phyloP scores from a whole-genome alignment of 2,888 invertebrate genomes.

The Sceliomorpha sp. region DNA sequence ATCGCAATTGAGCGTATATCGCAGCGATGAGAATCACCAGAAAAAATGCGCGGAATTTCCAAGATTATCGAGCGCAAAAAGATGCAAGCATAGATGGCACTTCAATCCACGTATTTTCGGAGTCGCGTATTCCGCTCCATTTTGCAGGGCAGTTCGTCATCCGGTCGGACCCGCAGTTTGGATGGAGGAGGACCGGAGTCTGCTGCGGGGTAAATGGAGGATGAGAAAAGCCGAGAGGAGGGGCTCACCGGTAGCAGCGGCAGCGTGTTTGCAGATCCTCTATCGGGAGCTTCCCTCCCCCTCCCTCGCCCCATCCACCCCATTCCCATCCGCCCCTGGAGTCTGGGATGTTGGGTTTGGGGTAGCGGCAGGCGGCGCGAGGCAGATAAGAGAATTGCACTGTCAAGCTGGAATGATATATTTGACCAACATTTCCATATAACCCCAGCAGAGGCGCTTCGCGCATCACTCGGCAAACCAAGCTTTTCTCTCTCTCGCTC shows the following conservation, averaged over 20 bases:
- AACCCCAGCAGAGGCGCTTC: slow-evolving; percentile 65
- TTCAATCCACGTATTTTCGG: slow-evolving; percentile 70
- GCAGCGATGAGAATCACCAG: slow-evolving; percentile 11
- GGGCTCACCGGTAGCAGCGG: slow-evolving; percentile 58
- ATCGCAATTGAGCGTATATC: slow-evolving; percentile 25
- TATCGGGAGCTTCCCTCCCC: slow-evolving; percentile 67
- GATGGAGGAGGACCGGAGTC: slow-evolving; percentile 55
- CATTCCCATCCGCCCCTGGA: slow-evolving; percentile 61
- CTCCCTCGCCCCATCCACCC: slow-evolving; percentile 56
- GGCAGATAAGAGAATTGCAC: slow-evolving; percentile 93
- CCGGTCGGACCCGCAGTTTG: slow-evolving; percentile 66
- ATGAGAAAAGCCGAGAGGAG: slow-evolving; percentile 61
- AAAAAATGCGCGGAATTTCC: slow-evolving; percentile 33
- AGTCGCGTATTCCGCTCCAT: slow-evolving; percentile 72
- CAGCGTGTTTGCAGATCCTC: slow-evolving; percentile 70
- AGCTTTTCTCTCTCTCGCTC: slow-evolving; percentile 65
- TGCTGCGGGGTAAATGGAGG: slow-evolving; percentile 59
- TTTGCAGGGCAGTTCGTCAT: slow-evolving; percentile 76
- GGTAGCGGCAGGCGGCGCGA: slow-evolving; percentile 82
- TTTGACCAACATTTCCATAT: slow-evolving; percentile 94
- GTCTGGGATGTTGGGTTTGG: slow-evolving; percentile 72
- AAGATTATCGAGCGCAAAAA: slow-evolving; percentile 36
- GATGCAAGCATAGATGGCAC: slow-evolving; percentile 41
- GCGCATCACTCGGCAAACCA: slow-evolving; percentile 64
- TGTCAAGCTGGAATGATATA: slow-evolving; percentile 94